Evolutionary conservation across 2,113 vertebrate species (phyloP).

Genomic region (Cisticola juncidis): DNA sequence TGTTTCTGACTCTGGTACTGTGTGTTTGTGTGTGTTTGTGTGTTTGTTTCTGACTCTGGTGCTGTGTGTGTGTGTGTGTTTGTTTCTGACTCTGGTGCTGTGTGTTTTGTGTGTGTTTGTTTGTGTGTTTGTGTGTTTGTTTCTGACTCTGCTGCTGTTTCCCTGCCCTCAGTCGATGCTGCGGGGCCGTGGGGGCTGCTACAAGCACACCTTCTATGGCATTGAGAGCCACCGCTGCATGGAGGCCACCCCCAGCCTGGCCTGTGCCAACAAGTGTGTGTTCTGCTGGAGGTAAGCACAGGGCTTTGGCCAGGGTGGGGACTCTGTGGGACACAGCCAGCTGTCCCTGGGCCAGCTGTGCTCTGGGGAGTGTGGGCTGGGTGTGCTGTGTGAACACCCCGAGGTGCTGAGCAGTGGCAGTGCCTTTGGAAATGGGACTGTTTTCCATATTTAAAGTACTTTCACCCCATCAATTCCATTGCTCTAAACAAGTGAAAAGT

Average conservation of each 20-base stretch:
- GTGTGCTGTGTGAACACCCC: background rate
- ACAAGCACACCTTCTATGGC: constrained; percentile 96
- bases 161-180: constrained; percentile 83
- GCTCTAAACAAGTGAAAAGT: background rate
- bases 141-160: background rate
- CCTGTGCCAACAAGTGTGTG: constrained; percentile 95
- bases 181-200: constrained; percentile 93
- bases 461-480: background rate
- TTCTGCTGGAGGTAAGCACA: constrained; percentile 92
- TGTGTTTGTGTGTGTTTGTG: too few relatives aligned
- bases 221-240: constrained; percentile 96
- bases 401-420: background rate
- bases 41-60: too few relatives aligned
- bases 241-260: constrained; percentile 94
- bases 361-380: background rate
- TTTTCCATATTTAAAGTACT: background rate
- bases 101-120: too few relatives aligned
- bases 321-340: background rate
- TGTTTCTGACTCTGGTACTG: too few relatives aligned
- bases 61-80: too few relatives aligned
- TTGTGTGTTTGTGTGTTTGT: too few relatives aligned
- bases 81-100: too few relatives aligned
- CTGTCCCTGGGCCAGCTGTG: background rate
- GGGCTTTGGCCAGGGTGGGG: background rate
- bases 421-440: background rate